These are phyloP conservation scores for Andrena haemorrhoa DNA, from an alignment of 2,888 invertebrate species.

Conservation along the genomic window DNA sequence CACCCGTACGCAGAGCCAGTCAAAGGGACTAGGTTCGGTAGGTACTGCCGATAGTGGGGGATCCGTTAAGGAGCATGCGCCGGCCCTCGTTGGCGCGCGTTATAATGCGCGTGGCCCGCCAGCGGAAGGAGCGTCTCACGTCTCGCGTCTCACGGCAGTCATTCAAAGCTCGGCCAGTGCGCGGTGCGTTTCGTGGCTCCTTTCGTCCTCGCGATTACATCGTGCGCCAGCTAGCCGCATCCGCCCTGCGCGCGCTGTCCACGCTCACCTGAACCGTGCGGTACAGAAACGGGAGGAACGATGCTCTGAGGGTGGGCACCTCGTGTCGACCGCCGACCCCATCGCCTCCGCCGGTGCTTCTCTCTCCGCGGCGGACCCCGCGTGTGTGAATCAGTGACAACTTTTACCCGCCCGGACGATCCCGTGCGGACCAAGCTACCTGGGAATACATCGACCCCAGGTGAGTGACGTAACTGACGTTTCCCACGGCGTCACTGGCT, in stretches of 20 bases:
- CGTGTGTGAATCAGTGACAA: conserved; percentile 31
- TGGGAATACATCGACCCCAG: background rate
- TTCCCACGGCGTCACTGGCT: background rate
- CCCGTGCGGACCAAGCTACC: background rate
- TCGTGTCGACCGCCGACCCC: conserved; percentile 9
- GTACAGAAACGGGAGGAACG: conserved; percentile 4
- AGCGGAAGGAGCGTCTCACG: conserved; percentile 43
- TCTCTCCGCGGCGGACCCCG: conserved; percentile 4
- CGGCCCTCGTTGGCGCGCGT: conserved; percentile 50
- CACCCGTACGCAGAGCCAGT: background rate
- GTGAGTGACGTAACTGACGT: conserved; percentile 23
- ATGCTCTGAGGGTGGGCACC: conserved; percentile 46
- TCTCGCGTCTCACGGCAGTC: conserved; percentile 53
- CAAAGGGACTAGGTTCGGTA: background rate
- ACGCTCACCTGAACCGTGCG: background rate
- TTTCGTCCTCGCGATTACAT: conserved; percentile 27
- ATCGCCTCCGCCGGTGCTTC: conserved; percentile 11
- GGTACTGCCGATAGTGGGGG: conserved; percentile 6
- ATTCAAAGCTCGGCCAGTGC: conserved; percentile 76
- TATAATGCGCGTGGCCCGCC: conserved; percentile 48
- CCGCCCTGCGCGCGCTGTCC: background rate
- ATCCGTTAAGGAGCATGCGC: conserved; percentile 51
- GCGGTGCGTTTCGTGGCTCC: conserved; percentile 60
- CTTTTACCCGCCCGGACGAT: background rate
- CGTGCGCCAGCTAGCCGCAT: conserved; percentile 5